Base-by-base conservation (phyloP, 2,113 vertebrate species). In the Oreochromis tanganicae region DNA sequence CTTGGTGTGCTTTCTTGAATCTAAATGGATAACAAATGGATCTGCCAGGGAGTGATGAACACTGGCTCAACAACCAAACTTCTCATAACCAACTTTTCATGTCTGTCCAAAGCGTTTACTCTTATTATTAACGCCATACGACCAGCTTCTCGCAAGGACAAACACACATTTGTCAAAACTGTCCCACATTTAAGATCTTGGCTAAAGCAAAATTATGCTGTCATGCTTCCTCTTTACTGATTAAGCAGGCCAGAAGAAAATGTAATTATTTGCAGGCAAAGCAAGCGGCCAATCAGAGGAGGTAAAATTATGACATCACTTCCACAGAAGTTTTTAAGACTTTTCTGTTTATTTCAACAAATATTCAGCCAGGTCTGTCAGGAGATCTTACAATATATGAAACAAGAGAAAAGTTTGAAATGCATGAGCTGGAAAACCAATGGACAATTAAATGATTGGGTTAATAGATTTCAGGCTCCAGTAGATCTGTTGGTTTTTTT, bases 61-160 rank as follows among this genome's bases (percentile, higher is more conserved):
- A 27, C 78, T 85, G 81, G 85, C 87, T 83, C 8, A 24, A 61
- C 55, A 90, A 73, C 81, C 85, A 85, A 90, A 90, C 88, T 83
- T 55, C 61, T 80, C 79, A 63, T 73, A 52, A 84, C 9, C 9
- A 4, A 46, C 27, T 68, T 85, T 85, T 83, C 24, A 85, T 91
- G 88, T 89, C 82, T 82, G 66, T 85, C 87, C 85, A 92, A 91
- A 87, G 63, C 48, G 71, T 84, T 48, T 71, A 57, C 81, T 80
- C 29, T 80, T 6, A 5, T 48, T 55, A 81, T 82, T 81, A 29
- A 86, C 19, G 13, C 71, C 84, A 88, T 48, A 78, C 19, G 5
- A 36, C 52, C 57, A 43, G 63, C n/a, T 13, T 84, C 73, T 41
- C 11, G 4, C 41, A 34, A 48, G 52, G 82, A 78, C 73, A 34